A percentile compares a stretch with the other conserved stretches of the same genome.
These are phyloP conservation scores for Lepidurus couesii DNA, from an alignment of 1,140 invertebrate species.

Conservation along the genomic window DNA sequence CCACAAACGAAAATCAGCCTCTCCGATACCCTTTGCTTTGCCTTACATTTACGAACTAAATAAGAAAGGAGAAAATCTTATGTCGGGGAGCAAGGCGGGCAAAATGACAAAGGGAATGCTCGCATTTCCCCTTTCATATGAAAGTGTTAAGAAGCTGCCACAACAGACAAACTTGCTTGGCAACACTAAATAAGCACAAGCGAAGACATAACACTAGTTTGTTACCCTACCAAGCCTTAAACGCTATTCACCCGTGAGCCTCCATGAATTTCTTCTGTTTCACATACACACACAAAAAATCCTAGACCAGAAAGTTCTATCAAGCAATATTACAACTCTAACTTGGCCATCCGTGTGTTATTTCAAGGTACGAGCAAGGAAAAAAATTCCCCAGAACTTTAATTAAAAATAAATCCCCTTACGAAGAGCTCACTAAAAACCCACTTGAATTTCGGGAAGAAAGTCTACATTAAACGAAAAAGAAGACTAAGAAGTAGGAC, in stretches of 20 bases:
- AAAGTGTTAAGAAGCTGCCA: slow-evolving; percentile 14
- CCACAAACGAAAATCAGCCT: slow-evolving; percentile 10
- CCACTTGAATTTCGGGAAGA: not conserved
- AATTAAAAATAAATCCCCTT: slow-evolving; percentile 11
- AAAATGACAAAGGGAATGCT: not conserved
- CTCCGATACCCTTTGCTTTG: slow-evolving; percentile 17
- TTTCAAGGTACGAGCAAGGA: slow-evolving; percentile 15
- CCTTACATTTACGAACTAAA: slow-evolving; percentile 11
- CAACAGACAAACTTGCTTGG: slow-evolving; percentile 1
- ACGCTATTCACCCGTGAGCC: not conserved
- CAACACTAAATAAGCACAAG: slow-evolving; percentile 1
- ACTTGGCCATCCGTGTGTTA: not conserved
- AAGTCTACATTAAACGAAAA: not conserved
- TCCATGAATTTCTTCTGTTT: not conserved
- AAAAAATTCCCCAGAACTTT: not conserved
- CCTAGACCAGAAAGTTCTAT: not conserved
- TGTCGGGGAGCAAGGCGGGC: slow-evolving; percentile 16
- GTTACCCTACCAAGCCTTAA: not conserved
- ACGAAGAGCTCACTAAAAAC: slow-evolving; percentile 8
- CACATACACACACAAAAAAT: not conserved
- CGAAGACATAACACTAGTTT: slow-evolving; percentile 11
- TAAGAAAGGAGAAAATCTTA: not conserved
- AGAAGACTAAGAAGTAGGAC: not conserved
- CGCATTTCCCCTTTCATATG: not conserved
- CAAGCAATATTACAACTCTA: not conserved